Conservation (phyloP, 2,888 invertebrate species). For the Drymonia ruficornis region DNA sequence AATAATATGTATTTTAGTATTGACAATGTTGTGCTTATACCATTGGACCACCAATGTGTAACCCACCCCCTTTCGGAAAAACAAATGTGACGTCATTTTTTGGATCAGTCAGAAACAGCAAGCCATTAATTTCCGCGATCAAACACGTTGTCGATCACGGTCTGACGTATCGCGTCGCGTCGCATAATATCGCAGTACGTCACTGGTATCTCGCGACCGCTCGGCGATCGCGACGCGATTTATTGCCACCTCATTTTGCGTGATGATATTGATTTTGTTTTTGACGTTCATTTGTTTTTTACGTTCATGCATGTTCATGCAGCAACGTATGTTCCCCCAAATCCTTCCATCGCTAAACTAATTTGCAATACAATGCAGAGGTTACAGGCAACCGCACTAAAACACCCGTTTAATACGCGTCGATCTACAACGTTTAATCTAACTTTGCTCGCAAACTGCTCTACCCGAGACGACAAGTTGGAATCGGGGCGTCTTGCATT, state of each 20-base stretch:
- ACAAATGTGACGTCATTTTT: not conserved
- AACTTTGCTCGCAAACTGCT: constrained; percentile 69
- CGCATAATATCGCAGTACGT: constrained; percentile 51
- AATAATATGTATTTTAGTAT: too few relatives aligned
- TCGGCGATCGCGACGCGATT: constrained; percentile 47
- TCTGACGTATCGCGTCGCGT: constrained; percentile 20
- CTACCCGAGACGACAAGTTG: constrained; percentile 57
- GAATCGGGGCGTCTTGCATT: constrained; percentile 49
- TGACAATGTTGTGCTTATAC: too few relatives aligned
- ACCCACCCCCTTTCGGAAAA: too few relatives aligned
- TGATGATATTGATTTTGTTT: not conserved
- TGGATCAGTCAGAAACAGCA: constrained; percentile 11
- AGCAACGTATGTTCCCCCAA: not conserved
- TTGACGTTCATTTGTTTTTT: constrained; percentile 1
- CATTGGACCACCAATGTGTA: too few relatives aligned
- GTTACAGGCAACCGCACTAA: constrained; percentile 50
- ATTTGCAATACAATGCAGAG: constrained; percentile 70
- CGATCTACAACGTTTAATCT: constrained; percentile 75
- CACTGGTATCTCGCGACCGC: constrained; percentile 45
- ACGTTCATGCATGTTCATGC: too few relatives aligned
- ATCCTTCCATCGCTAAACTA: constrained; percentile 46
- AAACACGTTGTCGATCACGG: constrained; percentile 32
- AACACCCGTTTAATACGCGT: constrained; percentile 60
- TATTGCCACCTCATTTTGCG: constrained; percentile 32
- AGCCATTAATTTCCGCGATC: constrained; percentile 28